A percentile compares a stretch with the other conserved stretches of the same genome.
Conservation (phyloP, 2,797 vertebrate genomes). For the Fratercula arctica region DNA sequence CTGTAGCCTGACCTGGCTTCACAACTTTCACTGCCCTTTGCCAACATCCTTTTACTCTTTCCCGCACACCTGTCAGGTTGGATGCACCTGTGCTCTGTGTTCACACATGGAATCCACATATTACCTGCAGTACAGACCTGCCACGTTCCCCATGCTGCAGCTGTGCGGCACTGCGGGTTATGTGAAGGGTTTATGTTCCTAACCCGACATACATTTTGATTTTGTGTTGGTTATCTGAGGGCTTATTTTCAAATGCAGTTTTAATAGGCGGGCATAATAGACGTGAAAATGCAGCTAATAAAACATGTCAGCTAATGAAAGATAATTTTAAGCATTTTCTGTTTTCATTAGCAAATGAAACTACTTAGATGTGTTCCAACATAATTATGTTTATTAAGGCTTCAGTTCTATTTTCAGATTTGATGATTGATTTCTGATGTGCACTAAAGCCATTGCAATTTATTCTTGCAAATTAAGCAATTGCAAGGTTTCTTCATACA, state of each 20-base stretch:
- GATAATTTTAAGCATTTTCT: neutral
- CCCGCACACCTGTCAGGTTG: neutral
- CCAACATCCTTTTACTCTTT: neutral
- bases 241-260: neutral
- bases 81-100: neutral
- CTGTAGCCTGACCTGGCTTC: neutral
- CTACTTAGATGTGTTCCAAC: neutral
- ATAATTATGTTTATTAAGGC: neutral
- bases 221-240: neutral
- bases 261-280: neutral
- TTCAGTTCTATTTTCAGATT: conserved; percentile 7
- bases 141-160: accelerated
- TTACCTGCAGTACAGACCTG: neutral
- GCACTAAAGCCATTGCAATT: neutral
- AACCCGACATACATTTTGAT: neutral
- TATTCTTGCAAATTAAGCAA: neutral
- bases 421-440: neutral
- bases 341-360: conserved; percentile 30
- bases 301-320: neutral
- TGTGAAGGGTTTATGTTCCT: neutral
- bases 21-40: neutral
- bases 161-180: neutral
- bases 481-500: neutral
- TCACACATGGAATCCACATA: accelerated
- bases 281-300: neutral